A percentile compares a stretch with the other conserved stretches of the same genome.
These are phyloP conservation scores for Syrrhaptes paradoxus DNA, from an alignment of 2,113 vertebrate genomes.

Conservation along the genomic window DNA sequence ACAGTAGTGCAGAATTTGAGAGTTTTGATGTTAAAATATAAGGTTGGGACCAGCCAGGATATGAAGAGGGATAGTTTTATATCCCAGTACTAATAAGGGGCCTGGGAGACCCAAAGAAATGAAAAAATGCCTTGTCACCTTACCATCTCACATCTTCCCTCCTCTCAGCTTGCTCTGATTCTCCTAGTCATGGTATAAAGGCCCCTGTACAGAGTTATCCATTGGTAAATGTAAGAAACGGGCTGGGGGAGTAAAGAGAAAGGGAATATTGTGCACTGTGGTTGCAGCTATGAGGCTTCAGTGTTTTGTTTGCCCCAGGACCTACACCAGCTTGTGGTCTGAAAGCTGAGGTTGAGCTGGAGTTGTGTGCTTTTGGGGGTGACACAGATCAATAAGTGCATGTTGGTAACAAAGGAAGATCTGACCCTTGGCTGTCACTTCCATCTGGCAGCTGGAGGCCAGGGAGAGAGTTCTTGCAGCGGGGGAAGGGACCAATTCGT, in stretches of 20 bases:
- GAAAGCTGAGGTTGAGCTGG: not conserved
- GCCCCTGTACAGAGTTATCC: not conserved
- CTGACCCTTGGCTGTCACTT: not conserved
- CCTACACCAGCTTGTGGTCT: not conserved
- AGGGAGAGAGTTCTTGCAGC: not conserved
- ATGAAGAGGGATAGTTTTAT: not conserved
- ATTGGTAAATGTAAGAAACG: not conserved
- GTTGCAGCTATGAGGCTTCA: not conserved
- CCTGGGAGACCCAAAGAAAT: not conserved
- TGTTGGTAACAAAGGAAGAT: not conserved
- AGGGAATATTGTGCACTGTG: not conserved
- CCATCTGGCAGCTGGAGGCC: slow-evolving; percentile 3
- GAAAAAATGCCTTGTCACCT: not conserved
- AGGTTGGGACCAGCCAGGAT: not conserved
- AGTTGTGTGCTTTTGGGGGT: not conserved
- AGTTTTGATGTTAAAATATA: not conserved
- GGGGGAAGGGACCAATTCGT: accelerated
- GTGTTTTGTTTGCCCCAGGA: not conserved
- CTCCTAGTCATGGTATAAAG: not conserved
- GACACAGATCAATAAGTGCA: not conserved
- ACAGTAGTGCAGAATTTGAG: not conserved
- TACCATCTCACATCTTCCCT: not conserved
- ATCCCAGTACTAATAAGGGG: not conserved
- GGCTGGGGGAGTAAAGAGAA: not conserved
- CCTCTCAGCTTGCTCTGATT: not conserved